Evolutionary conservation across 2,797 vertebrate species (phyloP), one percentile per base, ranked within the genome.

Genomic region (Poecilia velifera): DNA sequence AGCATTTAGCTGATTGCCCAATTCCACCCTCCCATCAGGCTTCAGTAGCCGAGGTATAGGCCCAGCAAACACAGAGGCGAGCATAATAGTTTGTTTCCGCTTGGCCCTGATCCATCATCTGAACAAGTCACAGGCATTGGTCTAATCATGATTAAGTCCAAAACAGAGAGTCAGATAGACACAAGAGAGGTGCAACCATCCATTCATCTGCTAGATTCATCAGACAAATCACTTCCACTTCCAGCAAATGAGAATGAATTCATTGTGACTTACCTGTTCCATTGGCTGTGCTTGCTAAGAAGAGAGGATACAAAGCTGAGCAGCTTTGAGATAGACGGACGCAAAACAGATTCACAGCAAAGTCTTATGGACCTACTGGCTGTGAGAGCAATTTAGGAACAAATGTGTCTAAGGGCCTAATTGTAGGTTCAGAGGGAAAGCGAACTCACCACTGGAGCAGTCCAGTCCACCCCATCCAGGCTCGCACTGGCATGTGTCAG

Each of bases 391-490:
- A 90, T 91, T 94, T 87, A 89, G 85, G 81, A 92, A 90, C 87
- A 92, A 91, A 93, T 90, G 74, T 90, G 83, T 91, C 86, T 85
- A 87, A 79, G 80, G 81, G 81, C 82, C 46, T 88, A 83, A 89
- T 88, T 86, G 79, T 28, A 81, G 77, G 73, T 81, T 83, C 64
- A 80, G 74, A 76, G 75, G 45, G 64, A 68, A 83, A 81, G 82
- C 62, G 79, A 79, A 99, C 98, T 99, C 95, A 99, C 98, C 98
- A 87, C 98, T 99, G 34, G 98, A 99, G 93, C 98, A 99, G 91
- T 99, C 98, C 9, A 97, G 96, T 41, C 98, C 98, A 86, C 98
- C 98, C 98, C 98, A 99, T 82, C 98, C 98, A 0, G 98, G 98
- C 89, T 99, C 98, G 62, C 98, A 99, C 88, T 98, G 98, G 94